phyloP scores from a whole-genome alignment of 2,797 vertebrate species.

The Pyrocephalus nanus region DNA sequence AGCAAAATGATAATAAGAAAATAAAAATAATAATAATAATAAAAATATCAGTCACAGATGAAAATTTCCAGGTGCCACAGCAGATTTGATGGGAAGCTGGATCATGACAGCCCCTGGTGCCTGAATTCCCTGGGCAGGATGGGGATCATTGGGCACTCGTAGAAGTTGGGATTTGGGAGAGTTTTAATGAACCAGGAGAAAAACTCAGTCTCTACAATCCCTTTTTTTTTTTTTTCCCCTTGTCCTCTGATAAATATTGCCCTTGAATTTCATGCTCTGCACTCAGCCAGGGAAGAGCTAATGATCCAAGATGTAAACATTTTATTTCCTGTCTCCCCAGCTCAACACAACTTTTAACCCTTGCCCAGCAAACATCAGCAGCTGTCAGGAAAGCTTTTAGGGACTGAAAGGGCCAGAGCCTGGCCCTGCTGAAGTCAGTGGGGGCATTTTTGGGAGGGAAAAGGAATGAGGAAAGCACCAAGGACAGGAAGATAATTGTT shows the following conservation, averaged over 20 bases:
- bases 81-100: not conserved
- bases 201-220: not conserved
- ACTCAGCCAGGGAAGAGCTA: not conserved
- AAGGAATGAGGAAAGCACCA: conserved; percentile 5
- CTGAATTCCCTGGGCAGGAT: not conserved
- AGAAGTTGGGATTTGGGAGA: not conserved
- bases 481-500: not conserved
- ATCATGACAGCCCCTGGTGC: not conserved
- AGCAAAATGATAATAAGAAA: not conserved
- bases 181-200: not conserved
- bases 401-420: conserved; percentile 8
- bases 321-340: conserved; percentile 52
- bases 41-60: not conserved
- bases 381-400: conserved; percentile 68
- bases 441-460: not conserved
- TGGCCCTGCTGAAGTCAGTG: not conserved
- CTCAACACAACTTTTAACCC: conserved; percentile 67
- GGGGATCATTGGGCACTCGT: not conserved
- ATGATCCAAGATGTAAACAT: conserved; percentile 52
- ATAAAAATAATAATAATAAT: not conserved
- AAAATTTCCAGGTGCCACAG: not conserved
- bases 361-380: conserved; percentile 64
- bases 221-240: not conserved
- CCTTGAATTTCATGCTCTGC: conserved; percentile 40
- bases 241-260: conserved; percentile 14